Evolutionary conservation across 30 jellyfish, hydroid and myxozoan species (phyloP).

Genomic region (Hydractinia symbiolongicarpus): DNA sequence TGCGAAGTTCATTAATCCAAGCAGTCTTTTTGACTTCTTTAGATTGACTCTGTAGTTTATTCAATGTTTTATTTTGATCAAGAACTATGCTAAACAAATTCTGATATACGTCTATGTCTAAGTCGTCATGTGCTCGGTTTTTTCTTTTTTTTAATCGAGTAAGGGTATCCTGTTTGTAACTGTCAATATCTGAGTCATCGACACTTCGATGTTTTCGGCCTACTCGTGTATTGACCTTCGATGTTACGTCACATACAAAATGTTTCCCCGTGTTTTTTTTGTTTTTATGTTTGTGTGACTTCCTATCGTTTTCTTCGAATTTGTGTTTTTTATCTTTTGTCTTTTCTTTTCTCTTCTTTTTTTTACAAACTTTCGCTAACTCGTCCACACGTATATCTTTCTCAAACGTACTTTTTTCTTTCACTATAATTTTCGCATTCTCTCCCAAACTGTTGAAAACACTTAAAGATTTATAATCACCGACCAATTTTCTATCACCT

Average conservation of each 20-base stretch:
- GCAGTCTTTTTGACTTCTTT: conserved; percentile 24
- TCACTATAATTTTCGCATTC: conserved; percentile 29
- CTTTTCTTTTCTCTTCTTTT: background rate
- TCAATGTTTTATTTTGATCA: conserved; percentile 4
- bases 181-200: conserved; percentile 19
- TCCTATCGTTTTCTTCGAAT: background rate
- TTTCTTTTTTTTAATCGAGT: conserved; percentile 7
- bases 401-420: conserved; percentile 5
- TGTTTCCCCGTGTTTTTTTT: background rate
- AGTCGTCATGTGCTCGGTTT: conserved; percentile 23
- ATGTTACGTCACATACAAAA: background rate
- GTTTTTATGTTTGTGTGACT: background rate
- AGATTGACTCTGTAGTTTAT: background rate
- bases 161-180: conserved; percentile 7
- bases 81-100: background rate
- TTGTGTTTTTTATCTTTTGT: background rate
- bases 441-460: conserved; percentile 9
- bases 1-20: conserved; percentile 29
- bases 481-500: conserved; percentile 7
- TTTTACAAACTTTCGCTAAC: background rate
- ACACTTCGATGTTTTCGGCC: conserved; percentile 5
- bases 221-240: background rate
- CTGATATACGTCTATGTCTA: conserved; percentile 6
- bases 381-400: conserved; percentile 34
- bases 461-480: conserved; percentile 5